phyloP scores from a whole-genome alignment of 1,140 invertebrate genomes.

The Muscidifurax raptorellus region DNA sequence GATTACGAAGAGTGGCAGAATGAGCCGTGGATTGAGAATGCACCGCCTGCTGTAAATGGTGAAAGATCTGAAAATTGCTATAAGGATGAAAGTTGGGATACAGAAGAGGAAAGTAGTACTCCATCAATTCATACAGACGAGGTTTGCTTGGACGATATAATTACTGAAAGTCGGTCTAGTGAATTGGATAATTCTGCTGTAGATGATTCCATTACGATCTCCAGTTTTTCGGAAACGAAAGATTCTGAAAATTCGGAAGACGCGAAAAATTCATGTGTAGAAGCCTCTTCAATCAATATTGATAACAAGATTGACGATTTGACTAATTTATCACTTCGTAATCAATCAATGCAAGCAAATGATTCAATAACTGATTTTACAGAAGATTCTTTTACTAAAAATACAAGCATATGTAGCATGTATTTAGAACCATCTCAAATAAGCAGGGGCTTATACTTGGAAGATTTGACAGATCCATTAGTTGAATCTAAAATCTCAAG shows the following conservation, averaged over 20 bases:
- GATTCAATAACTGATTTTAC: constrained; percentile 2
- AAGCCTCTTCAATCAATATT: not conserved
- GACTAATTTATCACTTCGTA: not conserved
- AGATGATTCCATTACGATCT: constrained; percentile 28
- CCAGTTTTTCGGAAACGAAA: constrained; percentile 35
- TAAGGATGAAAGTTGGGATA: constrained; percentile 1
- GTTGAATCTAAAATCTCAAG: not conserved
- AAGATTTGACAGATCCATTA: constrained; percentile 39
- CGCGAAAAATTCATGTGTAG: not conserved
- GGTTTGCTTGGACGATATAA: constrained; percentile 24
- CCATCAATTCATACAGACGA: constrained; percentile 36
- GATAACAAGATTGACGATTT: constrained; percentile 32
- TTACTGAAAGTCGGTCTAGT: constrained; percentile 19
- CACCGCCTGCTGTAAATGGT: not conserved
- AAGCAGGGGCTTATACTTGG: constrained; percentile 30
- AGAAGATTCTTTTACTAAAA: not conserved
- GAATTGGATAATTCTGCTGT: constrained; percentile 11
- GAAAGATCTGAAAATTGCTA: not conserved
- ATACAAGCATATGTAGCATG: constrained; percentile 59
- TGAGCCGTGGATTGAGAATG: constrained; percentile 44
- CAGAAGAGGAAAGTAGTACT: constrained; percentile 18
- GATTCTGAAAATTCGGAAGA: constrained; percentile 38
- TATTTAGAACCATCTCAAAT: constrained; percentile 58
- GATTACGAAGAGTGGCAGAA: constrained; percentile 61
- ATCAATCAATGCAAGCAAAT: not conserved